Percentiles rank a stretch among this genome's conserved stretches.
phyloP scores from a whole-genome alignment of 1,140 invertebrate genomes.

The Hylaeus anthracinus region DNA sequence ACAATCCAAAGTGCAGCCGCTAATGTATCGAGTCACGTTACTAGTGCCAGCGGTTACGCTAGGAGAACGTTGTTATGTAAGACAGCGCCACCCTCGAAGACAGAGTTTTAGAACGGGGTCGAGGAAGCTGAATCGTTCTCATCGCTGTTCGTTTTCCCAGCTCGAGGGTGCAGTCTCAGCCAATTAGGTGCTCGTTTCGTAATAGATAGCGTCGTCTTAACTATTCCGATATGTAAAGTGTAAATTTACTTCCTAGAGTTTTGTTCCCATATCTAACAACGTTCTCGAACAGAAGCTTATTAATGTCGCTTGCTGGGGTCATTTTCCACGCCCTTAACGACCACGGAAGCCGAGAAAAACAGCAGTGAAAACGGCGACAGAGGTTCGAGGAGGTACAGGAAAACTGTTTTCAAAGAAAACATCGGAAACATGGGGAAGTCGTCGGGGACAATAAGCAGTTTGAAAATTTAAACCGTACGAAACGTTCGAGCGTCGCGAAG shows the following conservation, averaged over 20 bases:
- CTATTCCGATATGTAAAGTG: too few relatives aligned
- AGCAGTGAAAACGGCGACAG: neutral
- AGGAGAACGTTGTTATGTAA: too few relatives aligned
- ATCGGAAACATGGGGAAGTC: neutral
- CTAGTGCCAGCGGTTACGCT: too few relatives aligned
- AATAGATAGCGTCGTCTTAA: too few relatives aligned
- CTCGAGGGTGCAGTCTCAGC: too few relatives aligned
- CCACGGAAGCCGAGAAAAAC: neutral
- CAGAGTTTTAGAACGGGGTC: too few relatives aligned
- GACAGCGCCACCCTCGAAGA: too few relatives aligned
- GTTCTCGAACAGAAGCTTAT: constrained; percentile 7
- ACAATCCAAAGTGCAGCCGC: constrained; percentile 5
- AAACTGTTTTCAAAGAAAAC: constrained; percentile 3
- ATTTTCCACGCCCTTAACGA: neutral
- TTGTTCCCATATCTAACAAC: neutral
- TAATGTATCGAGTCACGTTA: neutral
- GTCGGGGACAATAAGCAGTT: constrained; percentile 25
- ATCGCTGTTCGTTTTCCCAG: too few relatives aligned
- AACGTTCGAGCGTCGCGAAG: constrained; percentile 12
- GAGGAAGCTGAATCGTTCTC: too few relatives aligned
- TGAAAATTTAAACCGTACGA: constrained; percentile 42
- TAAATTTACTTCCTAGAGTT: constrained; percentile 1
- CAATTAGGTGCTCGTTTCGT: too few relatives aligned
- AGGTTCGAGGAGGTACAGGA: too few relatives aligned
- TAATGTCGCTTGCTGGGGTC: constrained; percentile 18